Evolutionary conservation across 2,888 invertebrate species (phyloP), one percentile per base, ranked within the genome.

Genomic region (Epirrita christyi): DNA sequence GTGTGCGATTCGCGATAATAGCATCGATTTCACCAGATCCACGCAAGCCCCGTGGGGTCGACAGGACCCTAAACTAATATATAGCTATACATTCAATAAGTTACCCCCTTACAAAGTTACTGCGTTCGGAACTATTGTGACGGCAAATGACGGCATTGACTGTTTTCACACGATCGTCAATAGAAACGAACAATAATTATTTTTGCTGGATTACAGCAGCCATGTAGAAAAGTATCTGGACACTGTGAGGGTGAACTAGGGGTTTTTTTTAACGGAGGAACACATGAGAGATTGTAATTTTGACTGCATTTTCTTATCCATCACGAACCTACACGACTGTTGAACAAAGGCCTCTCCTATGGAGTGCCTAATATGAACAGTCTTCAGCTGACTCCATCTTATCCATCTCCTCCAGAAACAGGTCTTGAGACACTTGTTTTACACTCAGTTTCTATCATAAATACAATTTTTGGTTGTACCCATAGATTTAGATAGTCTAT

Each of bases 1-100:
- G 73, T 73, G 71, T 67, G 64, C 68, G 66, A 63, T 68, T 67
- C 63, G 64, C 70, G 66, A 66, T 85, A 85, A 86, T 80, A 64
- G 84, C 83, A 79, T 85, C 83, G 77, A 85, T 87, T 84, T 82
- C 32, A 32, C 32, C 7, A 32, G 21, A 21, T 21, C 21, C 83
- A 81, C 77, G 77, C 78, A 74, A 67, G 64, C 64, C 73, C 78
- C 73, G 71, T 63, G 60, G 67, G 70, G 70, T 70, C 74, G 61
- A 67, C 56, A 60, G 61, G 61, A 56, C 61, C 59, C 57, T 76
- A 76, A 76, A 74, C 75, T 74, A 75, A 76, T 76, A 66, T 72
- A n/a, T n/a, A n/a, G n/a, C 69, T 55, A 71, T 66, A 60, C 68
- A 72, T 76, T 78, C 77, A 71, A 76, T 76, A 73, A 56, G 57